Base-by-base conservation (phyloP, 2,113 vertebrate species). In the Rattus rattus region DNA sequence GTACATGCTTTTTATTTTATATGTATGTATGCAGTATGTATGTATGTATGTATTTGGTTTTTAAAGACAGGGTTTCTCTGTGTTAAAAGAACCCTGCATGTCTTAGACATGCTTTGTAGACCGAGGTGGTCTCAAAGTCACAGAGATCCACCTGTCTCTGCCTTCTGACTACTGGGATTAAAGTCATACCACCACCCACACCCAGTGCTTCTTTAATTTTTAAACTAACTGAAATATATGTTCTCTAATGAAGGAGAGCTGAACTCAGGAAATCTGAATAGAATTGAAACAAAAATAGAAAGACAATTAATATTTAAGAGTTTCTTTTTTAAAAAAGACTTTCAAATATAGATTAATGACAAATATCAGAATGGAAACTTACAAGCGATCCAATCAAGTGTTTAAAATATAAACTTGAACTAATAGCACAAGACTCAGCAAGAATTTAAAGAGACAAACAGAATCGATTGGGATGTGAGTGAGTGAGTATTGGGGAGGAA, bases 241-340 rank as follows among this genome's bases (percentile, higher is more conserved):
- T 1, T 22, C 14, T 90, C 43, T 91, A 22, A 77, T 43, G 92
- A 83, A 72, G 1, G 93, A 73, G 61, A 84, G 16, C 1, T 80
- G 9, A 17, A 67, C 1, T 24, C 24, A 19, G 22, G 4, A 86
- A 59, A 52, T 52, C 13, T 67, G 77, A 76, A 19, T 36, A 20
- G 12, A 6, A 89, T 77, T n/a, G 65, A 88, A 52, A 80, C 2
- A 87, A 95, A 96, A 91, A 76, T 70, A 19, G 28, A 88, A 69
- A 84, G 30, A 61, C 13, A 47, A 47, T 85, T 65, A 85, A 47
- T 7, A 65, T 77, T 77, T 49, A 77, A 77, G 20, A 75, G 11
- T 26, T 36, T 79, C 52, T 83, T 56, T 39, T 39, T 26, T 7
- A 63, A 43, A n/a, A 43, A 43, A 43, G 43, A 43, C 24, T 84